Base-by-base conservation (phyloP, 2,888 invertebrate species). In the Steinernema scapterisci region DNA sequence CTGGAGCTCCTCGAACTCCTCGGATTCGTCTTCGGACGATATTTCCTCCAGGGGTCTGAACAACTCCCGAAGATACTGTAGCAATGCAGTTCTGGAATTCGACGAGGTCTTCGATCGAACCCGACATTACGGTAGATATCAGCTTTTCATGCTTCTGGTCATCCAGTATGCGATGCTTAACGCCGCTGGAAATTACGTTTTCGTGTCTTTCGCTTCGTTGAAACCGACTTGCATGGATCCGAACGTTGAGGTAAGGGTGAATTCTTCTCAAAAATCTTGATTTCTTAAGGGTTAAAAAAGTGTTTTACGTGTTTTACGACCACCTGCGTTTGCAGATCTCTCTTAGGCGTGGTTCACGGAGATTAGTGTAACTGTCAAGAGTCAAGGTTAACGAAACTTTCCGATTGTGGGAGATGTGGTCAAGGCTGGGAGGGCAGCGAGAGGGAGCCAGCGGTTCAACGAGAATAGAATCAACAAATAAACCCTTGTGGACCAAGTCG, bases 91-190 rank as follows among this genome's bases (percentile, higher is more conserved):
- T 9, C 31, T 63, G 16, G 56, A 73, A n/a, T 80, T 77, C 54
- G 79, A 79, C 31, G 73, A 80, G 70, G 75, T 80, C 21, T 80
- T 78, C 71, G 76, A 75, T 46, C 51, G 54, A 13, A 80, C 80
- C 48, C 31, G 73, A 16, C 75, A 80, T 11, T 80, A 80, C 71
- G 80, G 80, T 7, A 46, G 74, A 19, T 80, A 80, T 46, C 80
- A 80, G 51, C 25, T 80, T n/a, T 75, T 80, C 52, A 76, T 73
- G 74, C 72, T 80, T 19, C 31, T 80, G 13, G 52, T 72, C n/a
- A 75, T 80, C 45, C 80, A 80, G 72, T 80, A 77, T 71, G 73
- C 75, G 19, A 80, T 80, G 80, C 52, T 80, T 27, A 80, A 80
- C 46, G 75, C 78, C 11, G 78, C 77, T 16, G 80, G 80, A 0